These are phyloP conservation scores for Drosophila nr. medialis DNA, from an alignment of 2,888 invertebrate species.

Conservation along the genomic window DNA sequence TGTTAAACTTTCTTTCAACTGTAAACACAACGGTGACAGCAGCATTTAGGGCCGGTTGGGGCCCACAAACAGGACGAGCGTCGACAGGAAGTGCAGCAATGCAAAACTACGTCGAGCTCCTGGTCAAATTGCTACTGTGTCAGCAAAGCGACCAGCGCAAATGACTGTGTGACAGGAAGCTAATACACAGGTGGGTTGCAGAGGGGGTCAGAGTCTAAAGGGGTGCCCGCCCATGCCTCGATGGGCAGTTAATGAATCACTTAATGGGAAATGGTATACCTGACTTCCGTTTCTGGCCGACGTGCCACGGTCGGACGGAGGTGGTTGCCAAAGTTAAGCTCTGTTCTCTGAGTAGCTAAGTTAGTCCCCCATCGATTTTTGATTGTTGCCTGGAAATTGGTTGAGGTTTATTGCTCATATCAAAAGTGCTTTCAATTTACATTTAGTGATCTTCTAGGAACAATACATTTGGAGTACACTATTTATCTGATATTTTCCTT, in stretches of 20 bases:
- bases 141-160: constrained; percentile 36
- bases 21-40: constrained; percentile 68
- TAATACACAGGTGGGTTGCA: background rate
- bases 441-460: too few species aligned
- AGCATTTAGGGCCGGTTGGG: constrained; percentile 33
- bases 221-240: constrained; percentile 22
- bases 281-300: constrained; percentile 62
- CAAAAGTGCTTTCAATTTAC: background rate
- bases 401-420: constrained; percentile 17
- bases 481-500: background rate
- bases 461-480: background rate
- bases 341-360: constrained; percentile 1
- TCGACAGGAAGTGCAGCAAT: constrained; percentile 64
- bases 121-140: constrained; percentile 46
- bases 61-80: constrained; percentile 6
- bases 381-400: constrained; percentile 38
- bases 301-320: background rate
- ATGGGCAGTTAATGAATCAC: constrained; percentile 76
- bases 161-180: constrained; percentile 47
- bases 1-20: constrained; percentile 59
- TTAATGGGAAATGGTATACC: constrained; percentile 72
- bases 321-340: background rate
- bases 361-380: constrained; percentile 61
- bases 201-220: background rate
- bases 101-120: constrained; percentile 40